Evolutionary conservation across 1,140 invertebrate species (phyloP).

Genomic region (Helicoverpa armigera): DNA sequence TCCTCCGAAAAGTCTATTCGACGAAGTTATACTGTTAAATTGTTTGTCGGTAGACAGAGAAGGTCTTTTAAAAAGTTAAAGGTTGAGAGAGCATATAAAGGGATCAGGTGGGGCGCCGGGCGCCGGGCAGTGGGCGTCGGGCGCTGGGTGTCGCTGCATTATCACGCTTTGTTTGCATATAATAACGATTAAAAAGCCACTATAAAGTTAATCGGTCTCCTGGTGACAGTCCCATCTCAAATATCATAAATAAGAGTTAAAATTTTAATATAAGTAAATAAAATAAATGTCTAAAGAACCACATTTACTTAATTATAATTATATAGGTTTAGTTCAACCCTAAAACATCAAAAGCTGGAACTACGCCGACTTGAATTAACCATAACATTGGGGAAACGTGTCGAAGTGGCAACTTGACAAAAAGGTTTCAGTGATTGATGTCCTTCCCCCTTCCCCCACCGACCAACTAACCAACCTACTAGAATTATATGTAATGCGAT

Average conservation of each 20-base stretch:
- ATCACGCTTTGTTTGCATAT: conserved; percentile 30
- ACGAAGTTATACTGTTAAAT: conserved; percentile 81
- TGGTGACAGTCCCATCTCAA: not conserved
- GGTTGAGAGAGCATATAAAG: conserved; percentile 59
- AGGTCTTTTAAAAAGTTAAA: conserved; percentile 75
- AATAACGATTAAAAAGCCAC: conserved; percentile 35
- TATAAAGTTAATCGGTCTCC: conserved; percentile 31
- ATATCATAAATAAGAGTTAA: too few relatives aligned
- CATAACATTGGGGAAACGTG: conserved; percentile 61
- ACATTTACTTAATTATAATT: too few relatives aligned
- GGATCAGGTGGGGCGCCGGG: conserved; percentile 44
- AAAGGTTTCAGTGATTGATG: conserved; percentile 65
- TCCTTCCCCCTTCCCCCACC: conserved; percentile 42
- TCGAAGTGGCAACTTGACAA: conserved; percentile 65
- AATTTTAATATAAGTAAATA: too few relatives aligned
- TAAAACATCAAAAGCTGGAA: conserved; percentile 26
- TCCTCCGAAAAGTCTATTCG: conserved; percentile 80
- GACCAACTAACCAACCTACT: conserved; percentile 23
- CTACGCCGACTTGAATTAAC: conserved; percentile 57
- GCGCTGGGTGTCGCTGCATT: conserved; percentile 47
- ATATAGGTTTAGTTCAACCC: not conserved
- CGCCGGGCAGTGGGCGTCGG: not conserved
- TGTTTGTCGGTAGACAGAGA: conserved; percentile 78
- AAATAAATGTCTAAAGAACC: too few relatives aligned
- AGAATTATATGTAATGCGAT: not conserved